These are phyloP conservation scores for Gymnodraco acuticeps DNA, from an alignment of 2,797 vertebrate genomes.

Conservation along the genomic window DNA sequence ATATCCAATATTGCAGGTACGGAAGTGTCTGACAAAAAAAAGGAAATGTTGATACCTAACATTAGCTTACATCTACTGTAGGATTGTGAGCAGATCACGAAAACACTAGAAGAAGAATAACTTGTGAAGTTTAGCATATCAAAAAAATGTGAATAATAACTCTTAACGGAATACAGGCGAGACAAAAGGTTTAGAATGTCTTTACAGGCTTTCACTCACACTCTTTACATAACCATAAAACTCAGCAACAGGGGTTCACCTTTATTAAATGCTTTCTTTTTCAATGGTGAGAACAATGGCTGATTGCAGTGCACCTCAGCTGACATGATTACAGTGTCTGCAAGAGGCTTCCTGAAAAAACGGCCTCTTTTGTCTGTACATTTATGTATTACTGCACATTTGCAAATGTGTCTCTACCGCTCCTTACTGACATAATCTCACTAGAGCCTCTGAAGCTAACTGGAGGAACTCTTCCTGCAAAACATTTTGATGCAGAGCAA, in stretches of 20 bases:
- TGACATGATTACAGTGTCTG: neutral
- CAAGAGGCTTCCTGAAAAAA: too few species aligned
- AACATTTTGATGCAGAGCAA: neutral
- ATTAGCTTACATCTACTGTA: neutral
- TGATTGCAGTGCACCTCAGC: neutral
- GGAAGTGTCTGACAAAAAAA: neutral
- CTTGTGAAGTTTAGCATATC: too few species aligned
- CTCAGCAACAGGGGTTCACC: neutral
- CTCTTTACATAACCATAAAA: neutral
- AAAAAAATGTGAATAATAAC: neutral
- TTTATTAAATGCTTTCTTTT: neutral
- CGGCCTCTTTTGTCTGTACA: too few species aligned
- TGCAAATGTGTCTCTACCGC: too few species aligned
- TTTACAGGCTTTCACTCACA: neutral
- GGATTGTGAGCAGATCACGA: accelerated
- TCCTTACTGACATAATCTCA: neutral
- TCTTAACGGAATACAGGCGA: neutral
- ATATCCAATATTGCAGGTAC: neutral
- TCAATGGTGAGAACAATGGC: neutral
- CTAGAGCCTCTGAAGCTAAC: neutral
- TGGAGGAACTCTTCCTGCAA: neutral
- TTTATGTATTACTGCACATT: too few species aligned
- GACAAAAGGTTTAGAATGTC: neutral
- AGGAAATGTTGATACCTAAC: neutral
- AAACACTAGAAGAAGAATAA: neutral